Evolutionary conservation across 1,140 invertebrate genomes (phyloP), one percentile per base, ranked within the genome.

Genomic region (Thaumetopoea pityocampa): DNA sequence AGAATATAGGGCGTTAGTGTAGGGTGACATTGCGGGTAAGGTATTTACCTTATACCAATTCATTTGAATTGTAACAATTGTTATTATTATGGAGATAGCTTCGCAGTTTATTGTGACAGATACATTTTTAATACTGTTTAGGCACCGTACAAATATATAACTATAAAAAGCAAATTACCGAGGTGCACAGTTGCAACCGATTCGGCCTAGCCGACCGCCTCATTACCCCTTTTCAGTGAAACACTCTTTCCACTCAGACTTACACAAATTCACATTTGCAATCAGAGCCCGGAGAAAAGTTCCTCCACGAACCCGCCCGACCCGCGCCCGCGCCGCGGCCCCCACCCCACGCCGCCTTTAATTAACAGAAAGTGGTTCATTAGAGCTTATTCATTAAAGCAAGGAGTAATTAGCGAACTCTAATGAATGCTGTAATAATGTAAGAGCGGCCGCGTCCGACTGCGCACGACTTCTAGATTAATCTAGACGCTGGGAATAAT

Each of bases 281-380:
- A 84, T 84, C 80, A 81, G 77, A 78, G 67, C 77, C 61, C 65
- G 71, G 74, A 78, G 79, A 83, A 83, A 83, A 83, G 77, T 81
- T 78, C 51, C 43, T 43, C 55, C 50, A 14, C 52, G 47, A 26
- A 43, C 56, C 44, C 52, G 48, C 45, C 42, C 52, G 14, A 35
- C 50, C 58, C 9, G 1, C 33, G 6, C 26, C 2, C 28, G 60
- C 40, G n/a, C n/a, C n/a, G n/a, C n/a, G n/a, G n/a, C 59, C 37
- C 62, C 60, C 70, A 49, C 62, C 68, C 71, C 69, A 64, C 72
- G 70, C 86, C 78, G 87, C 90, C 90, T 92, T 91, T 92, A 91
- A 92, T 92, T 92, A 91, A 92, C 90, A 91, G 90, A 92, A 91
- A 92, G 90, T 91, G 90, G 91, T 92, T 92, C 90, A 92, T 92